Percentiles rank a stretch among this genome's conserved stretches.
Conservation (phyloP, 2,113 vertebrate species). For the Phaetusa simplex region DNA sequence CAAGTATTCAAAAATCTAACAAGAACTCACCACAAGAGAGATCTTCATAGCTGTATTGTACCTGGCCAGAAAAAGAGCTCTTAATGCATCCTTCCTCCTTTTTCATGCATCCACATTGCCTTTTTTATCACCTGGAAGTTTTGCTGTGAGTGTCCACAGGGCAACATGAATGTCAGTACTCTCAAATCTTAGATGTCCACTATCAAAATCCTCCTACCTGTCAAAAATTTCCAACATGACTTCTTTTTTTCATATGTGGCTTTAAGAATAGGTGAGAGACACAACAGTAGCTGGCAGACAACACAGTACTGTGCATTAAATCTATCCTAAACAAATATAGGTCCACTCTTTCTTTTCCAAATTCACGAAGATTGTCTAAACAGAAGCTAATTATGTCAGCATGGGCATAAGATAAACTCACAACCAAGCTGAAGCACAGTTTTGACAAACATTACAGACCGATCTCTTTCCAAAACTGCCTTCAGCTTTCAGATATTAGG, state of each 20-base stretch:
- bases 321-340: background rate
- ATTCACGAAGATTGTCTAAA: background rate
- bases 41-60: background rate
- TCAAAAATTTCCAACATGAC: background rate
- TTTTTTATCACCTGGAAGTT: background rate
- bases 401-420: background rate
- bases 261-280: background rate
- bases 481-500: background rate
- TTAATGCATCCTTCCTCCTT: background rate
- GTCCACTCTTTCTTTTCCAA: background rate
- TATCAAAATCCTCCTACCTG: background rate
- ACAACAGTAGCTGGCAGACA: background rate
- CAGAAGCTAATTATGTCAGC: background rate
- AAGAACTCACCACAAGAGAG: background rate
- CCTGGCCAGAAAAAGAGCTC: accelerated
- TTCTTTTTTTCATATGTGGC: background rate
- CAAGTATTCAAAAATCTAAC: background rate
- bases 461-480: background rate
- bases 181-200: background rate
- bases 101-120: background rate
- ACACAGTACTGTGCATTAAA: background rate
- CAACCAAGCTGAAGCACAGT: background rate
- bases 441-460: background rate
- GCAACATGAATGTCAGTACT: background rate
- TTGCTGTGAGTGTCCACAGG: background rate